phyloP scores from a whole-genome alignment of 1,140 invertebrate species.

The Carposina sasakii region DNA sequence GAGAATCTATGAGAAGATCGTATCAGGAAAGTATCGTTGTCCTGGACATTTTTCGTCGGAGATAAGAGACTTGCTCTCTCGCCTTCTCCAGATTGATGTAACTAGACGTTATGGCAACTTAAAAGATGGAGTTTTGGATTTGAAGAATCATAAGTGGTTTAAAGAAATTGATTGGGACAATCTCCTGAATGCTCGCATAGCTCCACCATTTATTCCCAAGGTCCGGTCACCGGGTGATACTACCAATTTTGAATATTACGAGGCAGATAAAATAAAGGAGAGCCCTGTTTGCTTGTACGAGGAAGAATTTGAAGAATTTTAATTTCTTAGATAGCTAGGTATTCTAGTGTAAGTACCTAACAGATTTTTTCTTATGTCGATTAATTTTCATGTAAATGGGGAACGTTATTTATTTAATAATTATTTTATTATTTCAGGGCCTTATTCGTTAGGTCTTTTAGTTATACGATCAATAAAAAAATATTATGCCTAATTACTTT shows the following conservation, averaged over 20 bases:
- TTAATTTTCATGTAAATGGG: too few species aligned
- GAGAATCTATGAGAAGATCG: conserved; percentile 93
- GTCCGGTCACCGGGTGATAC: conserved; percentile 82
- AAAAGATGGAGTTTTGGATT: conserved; percentile 82
- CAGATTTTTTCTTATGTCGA: too few species aligned
- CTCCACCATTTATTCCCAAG: conserved; percentile 85
- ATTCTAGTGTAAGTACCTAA: too few species aligned
- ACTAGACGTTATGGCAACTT: conserved; percentile 92
- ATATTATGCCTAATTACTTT: too few species aligned
- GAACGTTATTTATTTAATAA: too few species aligned
- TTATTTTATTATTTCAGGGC: too few species aligned
- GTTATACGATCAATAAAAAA: too few species aligned
- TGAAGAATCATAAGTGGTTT: conserved; percentile 83
- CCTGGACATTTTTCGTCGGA: conserved; percentile 80
- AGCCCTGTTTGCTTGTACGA: conserved; percentile 59
- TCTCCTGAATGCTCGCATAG: conserved; percentile 84
- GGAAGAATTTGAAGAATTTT: conserved; percentile 68
- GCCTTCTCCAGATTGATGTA: conserved; percentile 88
- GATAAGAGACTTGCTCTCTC: conserved; percentile 88
- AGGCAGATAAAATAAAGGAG: conserved; percentile 55
- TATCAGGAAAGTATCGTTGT: conserved; percentile 81
- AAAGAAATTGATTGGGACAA: conserved; percentile 86
- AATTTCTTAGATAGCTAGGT: too few species aligned
- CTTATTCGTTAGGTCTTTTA: too few species aligned
- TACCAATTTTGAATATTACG: conserved; percentile 85